Percentiles rank a stretch among this genome's conserved stretches.
Conservation (phyloP, 2,113 vertebrate species). For the Calyptommatus sinebrachiatus region DNA sequence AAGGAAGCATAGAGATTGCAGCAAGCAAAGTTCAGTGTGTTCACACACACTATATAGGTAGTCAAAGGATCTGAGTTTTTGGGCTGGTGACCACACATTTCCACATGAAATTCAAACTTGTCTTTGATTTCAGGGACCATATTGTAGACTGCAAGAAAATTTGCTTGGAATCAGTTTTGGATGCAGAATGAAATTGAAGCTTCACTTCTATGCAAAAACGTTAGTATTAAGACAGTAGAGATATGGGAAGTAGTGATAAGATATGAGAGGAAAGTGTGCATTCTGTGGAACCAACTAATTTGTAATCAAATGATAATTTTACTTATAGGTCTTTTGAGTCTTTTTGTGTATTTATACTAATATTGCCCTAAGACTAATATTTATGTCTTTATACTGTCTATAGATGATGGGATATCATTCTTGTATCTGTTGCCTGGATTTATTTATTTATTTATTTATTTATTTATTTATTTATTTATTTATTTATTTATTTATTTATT, state of each 20-base stretch:
- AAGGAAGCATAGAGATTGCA: too few species aligned
- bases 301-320: constrained; percentile 16
- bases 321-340: not conserved
- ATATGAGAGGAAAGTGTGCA: not conserved
- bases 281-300: not conserved
- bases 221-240: not conserved
- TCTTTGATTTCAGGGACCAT: too few species aligned
- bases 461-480: too few species aligned
- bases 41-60: too few species aligned
- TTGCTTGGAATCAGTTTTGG: not conserved
- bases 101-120: too few species aligned
- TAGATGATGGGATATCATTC: not conserved
- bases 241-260: not conserved
- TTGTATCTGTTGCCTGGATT: constrained; percentile 1
- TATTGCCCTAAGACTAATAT: constrained; percentile 4
- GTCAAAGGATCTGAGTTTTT: too few species aligned
- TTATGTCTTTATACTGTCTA: not conserved
- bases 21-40: too few species aligned
- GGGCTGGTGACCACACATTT: too few species aligned
- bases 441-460: not conserved
- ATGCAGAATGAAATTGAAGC: not conserved
- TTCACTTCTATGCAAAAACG: not conserved
- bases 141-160: too few species aligned
- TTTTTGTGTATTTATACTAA: constrained; percentile 7
- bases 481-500: not conserved